Conservation (phyloP, 2,113 vertebrate genomes). For the Nothoprocta pentlandii region DNA sequence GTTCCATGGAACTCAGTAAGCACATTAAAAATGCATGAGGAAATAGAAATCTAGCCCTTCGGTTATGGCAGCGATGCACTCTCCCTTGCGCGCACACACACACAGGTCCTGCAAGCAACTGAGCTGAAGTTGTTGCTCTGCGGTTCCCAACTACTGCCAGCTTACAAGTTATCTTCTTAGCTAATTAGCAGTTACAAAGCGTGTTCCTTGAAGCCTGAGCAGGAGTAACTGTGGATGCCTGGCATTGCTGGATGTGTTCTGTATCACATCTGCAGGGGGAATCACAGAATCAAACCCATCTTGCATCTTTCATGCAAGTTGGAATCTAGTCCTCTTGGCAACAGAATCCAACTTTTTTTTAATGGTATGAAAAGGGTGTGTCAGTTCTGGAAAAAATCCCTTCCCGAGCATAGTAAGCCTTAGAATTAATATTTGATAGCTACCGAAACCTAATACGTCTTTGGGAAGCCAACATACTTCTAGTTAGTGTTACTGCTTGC, state of each 20-base stretch:
- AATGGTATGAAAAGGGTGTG: not conserved
- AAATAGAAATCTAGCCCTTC: not conserved
- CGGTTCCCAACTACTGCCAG: not conserved
- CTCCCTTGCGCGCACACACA: not conserved
- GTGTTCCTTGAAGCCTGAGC: not conserved
- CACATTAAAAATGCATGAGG: not conserved
- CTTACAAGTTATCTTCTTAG: not conserved
- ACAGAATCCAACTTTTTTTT: not conserved
- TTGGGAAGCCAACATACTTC: not conserved
- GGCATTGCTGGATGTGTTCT: not conserved
- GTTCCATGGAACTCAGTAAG: not conserved
- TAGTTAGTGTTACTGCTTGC: not conserved
- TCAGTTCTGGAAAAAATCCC: not conserved
- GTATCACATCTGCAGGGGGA: not conserved
- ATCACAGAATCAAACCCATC: not conserved
- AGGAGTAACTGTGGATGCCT: not conserved
- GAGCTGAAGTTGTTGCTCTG: not conserved
- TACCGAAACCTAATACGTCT: not conserved
- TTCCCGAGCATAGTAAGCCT: not conserved
- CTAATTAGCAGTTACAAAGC: not conserved
- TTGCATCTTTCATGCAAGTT: not conserved
- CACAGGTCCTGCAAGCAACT: not conserved
- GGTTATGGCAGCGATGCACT: not conserved
- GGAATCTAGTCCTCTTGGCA: not conserved
- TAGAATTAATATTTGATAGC: not conserved